Conservation (phyloP, 2,797 vertebrate species). For the Anableps anableps region DNA sequence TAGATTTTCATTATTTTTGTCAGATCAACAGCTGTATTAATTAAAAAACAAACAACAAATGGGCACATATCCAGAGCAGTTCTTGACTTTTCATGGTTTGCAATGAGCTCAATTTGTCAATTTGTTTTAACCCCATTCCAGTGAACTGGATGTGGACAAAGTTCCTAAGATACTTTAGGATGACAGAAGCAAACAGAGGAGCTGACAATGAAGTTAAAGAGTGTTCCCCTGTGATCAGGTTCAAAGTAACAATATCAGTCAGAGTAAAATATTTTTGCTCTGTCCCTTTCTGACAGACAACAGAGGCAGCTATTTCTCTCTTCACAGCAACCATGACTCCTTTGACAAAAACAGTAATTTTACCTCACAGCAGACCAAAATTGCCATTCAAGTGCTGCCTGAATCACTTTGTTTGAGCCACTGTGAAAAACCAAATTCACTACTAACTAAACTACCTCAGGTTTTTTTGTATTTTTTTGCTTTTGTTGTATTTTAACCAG, state of each 20-base stretch:
- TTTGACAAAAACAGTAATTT: neutral
- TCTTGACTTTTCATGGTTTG: too few relatives aligned
- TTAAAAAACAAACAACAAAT: neutral
- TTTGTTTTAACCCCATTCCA: neutral
- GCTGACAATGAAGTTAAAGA: neutral
- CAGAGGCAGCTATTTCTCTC: neutral
- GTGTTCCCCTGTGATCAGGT: neutral
- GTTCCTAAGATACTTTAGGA: neutral
- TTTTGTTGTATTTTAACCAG: neutral
- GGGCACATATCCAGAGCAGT: neutral
- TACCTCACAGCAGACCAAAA: slow-evolving; percentile 1
- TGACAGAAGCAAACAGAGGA: neutral
- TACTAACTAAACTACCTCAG: neutral
- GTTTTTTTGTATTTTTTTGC: neutral
- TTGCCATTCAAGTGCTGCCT: neutral
- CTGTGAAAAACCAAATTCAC: neutral
- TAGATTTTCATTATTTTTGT: neutral
- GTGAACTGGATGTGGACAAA: neutral
- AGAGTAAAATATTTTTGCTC: neutral
- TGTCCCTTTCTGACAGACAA: neutral
- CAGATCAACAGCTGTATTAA: neutral
- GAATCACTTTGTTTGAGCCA: neutral
- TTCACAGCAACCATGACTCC: neutral
- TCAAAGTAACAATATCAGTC: neutral
- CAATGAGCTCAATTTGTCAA: too few relatives aligned